Evolutionary conservation across 1,140 invertebrate genomes (phyloP), one percentile per base, ranked within the genome.

Genomic region (Drosophila arawakana): DNA sequence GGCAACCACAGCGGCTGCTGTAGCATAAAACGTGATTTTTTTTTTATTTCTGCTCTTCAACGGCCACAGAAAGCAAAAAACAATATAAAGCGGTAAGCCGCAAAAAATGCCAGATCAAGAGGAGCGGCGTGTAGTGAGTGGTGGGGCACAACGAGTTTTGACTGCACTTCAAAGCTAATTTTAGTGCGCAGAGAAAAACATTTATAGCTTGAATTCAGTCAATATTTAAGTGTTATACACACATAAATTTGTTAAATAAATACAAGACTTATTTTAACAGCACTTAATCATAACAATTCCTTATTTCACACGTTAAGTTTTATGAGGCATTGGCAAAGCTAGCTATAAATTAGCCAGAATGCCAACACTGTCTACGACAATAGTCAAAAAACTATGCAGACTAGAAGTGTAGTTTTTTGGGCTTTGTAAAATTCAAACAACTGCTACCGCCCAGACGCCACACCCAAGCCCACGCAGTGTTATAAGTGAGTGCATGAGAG

Each of bases 351-450:
- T 30, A 5, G 25, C 25, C 6, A 30, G 3, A 30, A 3, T 30
- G 25, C 25, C 25, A 30, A 5, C 25, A 6, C 25, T 30, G 25
- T 30, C 25, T 30, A 30, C 25, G 25, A 30, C 65, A 73, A 30
- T 25, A 44, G 39, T 7, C 57, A 46, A 59, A 65, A 74, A 74
- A 74, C 58, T 74, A 74, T 74, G 72, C 83, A 79, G 83, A 76
- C 83, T 73, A 74, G 65, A 79, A 78, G 79, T 78, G 77, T 54
- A 34, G 34, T 54, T 15, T 54, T 39, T 82, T 77, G 25, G 25
- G 25, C 25, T 21, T 68, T 68, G 81, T 75, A 37, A 72, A 76
- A 86, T 78, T 81, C 68, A 79, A 85, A 86, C 75, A 74, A 85
- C 66, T 57, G 62, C 25, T 5, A 30, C 25, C 66, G 62, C 73